Percentiles rank a stretch among this genome's conserved stretches.
Evolutionary conservation across 1,140 invertebrate genomes (phyloP).

Genomic region (Drosophila eugracilis): DNA sequence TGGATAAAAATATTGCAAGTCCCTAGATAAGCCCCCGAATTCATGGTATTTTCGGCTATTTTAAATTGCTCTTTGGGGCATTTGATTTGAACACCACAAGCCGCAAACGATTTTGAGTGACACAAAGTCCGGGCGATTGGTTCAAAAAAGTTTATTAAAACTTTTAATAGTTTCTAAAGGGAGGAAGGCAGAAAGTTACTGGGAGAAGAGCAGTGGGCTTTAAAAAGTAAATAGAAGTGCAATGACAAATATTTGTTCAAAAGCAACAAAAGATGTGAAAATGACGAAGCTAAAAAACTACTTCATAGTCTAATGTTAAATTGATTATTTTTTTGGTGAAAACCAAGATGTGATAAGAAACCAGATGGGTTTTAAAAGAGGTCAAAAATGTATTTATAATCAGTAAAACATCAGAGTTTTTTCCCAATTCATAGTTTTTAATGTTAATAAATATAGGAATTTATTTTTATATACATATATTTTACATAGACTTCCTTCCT

Average conservation of each 20-base stretch:
- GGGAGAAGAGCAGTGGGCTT: not conserved
- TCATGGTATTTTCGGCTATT: conserved; percentile 18
- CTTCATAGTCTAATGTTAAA: not conserved
- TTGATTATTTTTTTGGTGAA: not conserved
- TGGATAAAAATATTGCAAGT: conserved; percentile 26
- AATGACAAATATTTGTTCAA: conserved; percentile 18
- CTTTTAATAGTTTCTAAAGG: conserved; percentile 35
- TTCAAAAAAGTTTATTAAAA: conserved; percentile 35
- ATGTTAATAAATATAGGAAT: no score
- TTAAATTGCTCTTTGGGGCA: conserved; percentile 28
- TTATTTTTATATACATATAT: no score
- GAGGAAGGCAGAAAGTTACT: not conserved
- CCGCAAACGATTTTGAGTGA: conserved; percentile 30
- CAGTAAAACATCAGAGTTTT: no score
- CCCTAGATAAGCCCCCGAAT: conserved; percentile 4
- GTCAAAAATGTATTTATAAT: not conserved
- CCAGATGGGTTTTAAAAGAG: not conserved
- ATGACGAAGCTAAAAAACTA: not conserved
- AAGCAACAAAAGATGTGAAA: conserved; percentile 3
- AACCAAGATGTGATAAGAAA: not conserved
- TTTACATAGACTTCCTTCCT: no score
- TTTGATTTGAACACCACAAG: conserved; percentile 4
- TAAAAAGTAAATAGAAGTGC: conserved; percentile 3
- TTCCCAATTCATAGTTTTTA: not conserved
- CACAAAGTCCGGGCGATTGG: conserved; percentile 24